These are phyloP conservation scores for Zele albiditarsus DNA, from an alignment of 2,888 invertebrate genomes.

Conservation along the genomic window DNA sequence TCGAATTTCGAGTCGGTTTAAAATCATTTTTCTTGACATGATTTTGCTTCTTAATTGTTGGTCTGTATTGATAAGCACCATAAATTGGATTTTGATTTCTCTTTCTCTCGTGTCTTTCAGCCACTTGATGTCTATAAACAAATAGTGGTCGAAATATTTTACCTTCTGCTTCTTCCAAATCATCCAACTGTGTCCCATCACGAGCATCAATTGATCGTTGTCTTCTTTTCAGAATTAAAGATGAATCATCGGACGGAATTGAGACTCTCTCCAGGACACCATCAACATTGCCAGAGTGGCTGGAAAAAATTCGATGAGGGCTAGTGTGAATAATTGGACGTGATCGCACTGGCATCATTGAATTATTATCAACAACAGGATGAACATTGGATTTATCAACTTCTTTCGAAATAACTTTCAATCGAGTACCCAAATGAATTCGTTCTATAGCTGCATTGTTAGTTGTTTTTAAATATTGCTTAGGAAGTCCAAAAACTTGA, in stretches of 20 bases:
- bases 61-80: conserved; percentile 39
- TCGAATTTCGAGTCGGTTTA: not conserved
- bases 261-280: not conserved
- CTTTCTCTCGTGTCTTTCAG: conserved; percentile 46
- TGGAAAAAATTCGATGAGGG: not conserved
- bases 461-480: conserved; percentile 43
- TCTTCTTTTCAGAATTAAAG: conserved; percentile 23
- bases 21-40: not conserved
- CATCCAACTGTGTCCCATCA: conserved; percentile 33
- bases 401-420: conserved; percentile 12
- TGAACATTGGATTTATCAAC: conserved; percentile 11
- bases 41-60: not conserved
- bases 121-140: conserved; percentile 64
- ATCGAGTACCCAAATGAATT: not conserved
- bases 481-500: conserved; percentile 58
- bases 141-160: conserved; percentile 67
- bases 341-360: not conserved
- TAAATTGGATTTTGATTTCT: conserved; percentile 32
- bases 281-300: not conserved
- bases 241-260: not conserved
- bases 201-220: conserved; percentile 14
- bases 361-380: not conserved
- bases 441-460: conserved; percentile 51
- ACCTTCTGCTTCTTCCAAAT: conserved; percentile 61
- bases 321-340: not conserved